Percentiles rank a stretch among this genome's conserved stretches.
These are phyloP conservation scores for Xenops minutus DNA, from an alignment of 2,797 vertebrate species.

Conservation along the genomic window DNA sequence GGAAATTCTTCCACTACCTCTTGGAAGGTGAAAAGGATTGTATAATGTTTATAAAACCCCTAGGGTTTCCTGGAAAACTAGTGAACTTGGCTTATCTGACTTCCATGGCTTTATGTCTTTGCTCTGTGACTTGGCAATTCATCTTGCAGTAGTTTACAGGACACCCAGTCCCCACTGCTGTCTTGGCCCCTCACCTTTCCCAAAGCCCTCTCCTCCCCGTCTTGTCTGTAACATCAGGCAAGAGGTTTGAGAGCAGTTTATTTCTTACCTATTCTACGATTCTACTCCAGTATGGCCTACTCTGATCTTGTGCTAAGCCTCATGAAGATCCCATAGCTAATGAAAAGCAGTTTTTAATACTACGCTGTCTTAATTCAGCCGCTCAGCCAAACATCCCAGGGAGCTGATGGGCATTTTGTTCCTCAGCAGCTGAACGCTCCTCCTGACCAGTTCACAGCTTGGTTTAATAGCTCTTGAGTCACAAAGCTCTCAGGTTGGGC, in stretches of 20 bases:
- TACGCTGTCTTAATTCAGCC: background rate
- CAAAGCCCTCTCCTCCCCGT: background rate
- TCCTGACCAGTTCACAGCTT: background rate
- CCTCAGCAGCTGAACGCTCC: background rate
- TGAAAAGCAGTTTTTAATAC: background rate
- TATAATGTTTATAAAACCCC: background rate
- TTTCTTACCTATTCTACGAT: background rate
- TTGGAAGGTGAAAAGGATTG: background rate
- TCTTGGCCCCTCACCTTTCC: background rate
- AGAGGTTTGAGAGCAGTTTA: background rate
- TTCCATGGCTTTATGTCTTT: background rate
- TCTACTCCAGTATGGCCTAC: background rate
- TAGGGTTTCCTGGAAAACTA: background rate
- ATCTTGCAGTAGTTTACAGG: background rate
- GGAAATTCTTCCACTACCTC: background rate
- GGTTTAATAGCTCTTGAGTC: background rate
- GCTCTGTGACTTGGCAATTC: background rate
- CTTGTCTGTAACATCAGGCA: background rate
- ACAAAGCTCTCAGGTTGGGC: background rate
- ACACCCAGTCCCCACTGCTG: rapidly evolving
- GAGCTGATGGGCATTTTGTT: background rate
- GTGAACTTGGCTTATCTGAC: background rate
- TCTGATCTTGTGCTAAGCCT: background rate
- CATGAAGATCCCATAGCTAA: background rate
- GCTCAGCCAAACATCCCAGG: background rate